Conservation (phyloP, 2,797 vertebrate genomes). For the Channa striata region DNA sequence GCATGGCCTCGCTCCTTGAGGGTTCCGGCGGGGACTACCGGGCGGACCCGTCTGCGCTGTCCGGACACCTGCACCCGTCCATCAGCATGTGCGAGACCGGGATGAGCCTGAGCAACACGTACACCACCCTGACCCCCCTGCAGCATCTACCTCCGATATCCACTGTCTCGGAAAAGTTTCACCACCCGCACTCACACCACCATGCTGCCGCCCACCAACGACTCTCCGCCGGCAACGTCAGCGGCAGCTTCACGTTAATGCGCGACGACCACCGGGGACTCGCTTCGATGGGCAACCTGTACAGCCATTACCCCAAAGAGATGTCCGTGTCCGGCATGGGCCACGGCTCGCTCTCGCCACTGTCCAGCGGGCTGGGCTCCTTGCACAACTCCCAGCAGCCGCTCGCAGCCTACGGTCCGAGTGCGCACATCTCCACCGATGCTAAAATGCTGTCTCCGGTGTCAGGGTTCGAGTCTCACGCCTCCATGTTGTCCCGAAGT, state of each 20-base stretch:
- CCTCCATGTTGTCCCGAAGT: slow-evolving; percentile 93
- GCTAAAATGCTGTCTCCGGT: slow-evolving; percentile 92
- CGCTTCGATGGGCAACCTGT: slow-evolving; percentile 94
- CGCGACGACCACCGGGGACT: slow-evolving; percentile 93
- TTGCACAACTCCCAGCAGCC: slow-evolving; percentile 93
- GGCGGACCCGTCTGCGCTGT: slow-evolving; percentile 83
- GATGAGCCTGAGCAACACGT: slow-evolving; percentile 94
- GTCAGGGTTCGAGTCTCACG: slow-evolving; percentile 92
- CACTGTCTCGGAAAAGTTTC: slow-evolving; percentile 96
- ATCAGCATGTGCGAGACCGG: slow-evolving; percentile 97
- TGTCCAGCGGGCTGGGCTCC: slow-evolving; percentile 92
- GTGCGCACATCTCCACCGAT: slow-evolving; percentile 90
- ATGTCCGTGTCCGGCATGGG: slow-evolving; percentile 94
- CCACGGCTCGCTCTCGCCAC: slow-evolving; percentile 91
- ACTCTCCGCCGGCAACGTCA: slow-evolving; percentile 91
- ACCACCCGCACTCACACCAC: slow-evolving; percentile 87
- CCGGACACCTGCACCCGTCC: slow-evolving; percentile 91
- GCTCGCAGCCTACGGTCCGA: slow-evolving; percentile 90
- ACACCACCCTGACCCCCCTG: slow-evolving; percentile 95
- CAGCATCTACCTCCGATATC: slow-evolving; percentile 96
- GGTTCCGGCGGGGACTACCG: slow-evolving; percentile 89
- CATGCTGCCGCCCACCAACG: slow-evolving; percentile 88
- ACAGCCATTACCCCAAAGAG: slow-evolving; percentile 96
- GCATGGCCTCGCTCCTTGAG: slow-evolving; percentile 95
- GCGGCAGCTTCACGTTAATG: slow-evolving; percentile 96